These are phyloP conservation scores for Aeoliscus strigatus DNA, from an alignment of 2,797 vertebrate genomes.

Conservation along the genomic window DNA sequence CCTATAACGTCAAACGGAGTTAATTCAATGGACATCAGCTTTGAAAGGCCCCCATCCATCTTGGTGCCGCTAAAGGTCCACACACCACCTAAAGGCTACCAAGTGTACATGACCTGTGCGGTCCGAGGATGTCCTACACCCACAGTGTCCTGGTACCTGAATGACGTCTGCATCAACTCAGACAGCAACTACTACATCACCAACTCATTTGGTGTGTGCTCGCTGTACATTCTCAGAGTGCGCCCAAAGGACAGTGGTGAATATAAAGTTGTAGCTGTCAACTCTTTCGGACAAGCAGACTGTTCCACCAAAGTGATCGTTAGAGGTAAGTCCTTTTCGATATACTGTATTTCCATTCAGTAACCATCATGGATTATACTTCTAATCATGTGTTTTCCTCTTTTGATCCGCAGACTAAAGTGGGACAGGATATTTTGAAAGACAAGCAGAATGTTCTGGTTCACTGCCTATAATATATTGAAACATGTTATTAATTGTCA, in stretches of 20 bases:
- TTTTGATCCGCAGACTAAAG: constrained; percentile 49
- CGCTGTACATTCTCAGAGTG: constrained; percentile 77
- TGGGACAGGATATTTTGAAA: neutral
- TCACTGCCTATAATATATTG: neutral
- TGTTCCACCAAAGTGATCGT: constrained; percentile 77
- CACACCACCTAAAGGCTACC: constrained; percentile 76
- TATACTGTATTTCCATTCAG: neutral
- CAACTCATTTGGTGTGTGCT: constrained; percentile 83
- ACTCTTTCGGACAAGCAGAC: constrained; percentile 73
- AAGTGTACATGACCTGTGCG: constrained; percentile 87
- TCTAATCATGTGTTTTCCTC: neutral
- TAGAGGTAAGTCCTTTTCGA: constrained; percentile 72
- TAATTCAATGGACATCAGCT: constrained; percentile 31
- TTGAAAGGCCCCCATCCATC: constrained; percentile 78
- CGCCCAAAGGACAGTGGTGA: constrained; percentile 70
- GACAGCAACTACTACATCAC: constrained; percentile 77
- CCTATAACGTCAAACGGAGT: constrained; percentile 24
- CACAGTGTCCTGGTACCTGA: constrained; percentile 81
- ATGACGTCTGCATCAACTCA: constrained; percentile 74
- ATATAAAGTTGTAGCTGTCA: constrained; percentile 81
- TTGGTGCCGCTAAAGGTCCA: constrained; percentile 82
- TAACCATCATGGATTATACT: neutral
- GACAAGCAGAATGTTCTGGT: constrained; percentile 2
- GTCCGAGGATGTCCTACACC: constrained; percentile 77
- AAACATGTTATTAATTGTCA: constrained; percentile 2